Evolutionary conservation across 2,888 invertebrate species (phyloP).

Genomic region (Sphaerophoria rueppellii): DNA sequence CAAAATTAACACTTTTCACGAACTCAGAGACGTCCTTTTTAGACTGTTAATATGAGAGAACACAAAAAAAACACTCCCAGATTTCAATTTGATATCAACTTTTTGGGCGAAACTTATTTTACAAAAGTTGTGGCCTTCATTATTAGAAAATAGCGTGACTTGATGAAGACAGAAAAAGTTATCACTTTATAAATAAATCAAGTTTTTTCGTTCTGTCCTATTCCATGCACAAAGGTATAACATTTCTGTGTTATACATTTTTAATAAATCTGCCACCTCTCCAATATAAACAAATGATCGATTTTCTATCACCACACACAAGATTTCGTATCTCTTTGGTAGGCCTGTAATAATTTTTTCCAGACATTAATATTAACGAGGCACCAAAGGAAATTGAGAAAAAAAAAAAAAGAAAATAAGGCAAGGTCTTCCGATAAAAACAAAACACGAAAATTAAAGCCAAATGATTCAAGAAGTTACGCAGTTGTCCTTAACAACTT

Average conservation of each 20-base stretch:
- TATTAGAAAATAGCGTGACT: constrained; percentile 37
- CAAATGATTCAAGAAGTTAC: constrained; percentile 26
- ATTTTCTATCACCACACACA: too few relatives aligned
- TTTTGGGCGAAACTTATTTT: constrained; percentile 42
- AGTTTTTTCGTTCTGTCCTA: constrained; percentile 20
- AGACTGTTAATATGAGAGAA: constrained; percentile 23
- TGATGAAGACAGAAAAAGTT: constrained; percentile 37
- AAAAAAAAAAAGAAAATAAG: too few relatives aligned
- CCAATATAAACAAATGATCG: too few relatives aligned
- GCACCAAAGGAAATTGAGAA: too few relatives aligned
- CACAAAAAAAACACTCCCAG: constrained; percentile 29
- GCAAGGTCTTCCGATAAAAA: constrained; percentile 1
- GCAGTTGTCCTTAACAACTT: constrained; percentile 11
- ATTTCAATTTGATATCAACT: background rate
- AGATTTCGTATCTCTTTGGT: too few relatives aligned
- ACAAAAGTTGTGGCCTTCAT: constrained; percentile 43
- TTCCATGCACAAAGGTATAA: constrained; percentile 20
- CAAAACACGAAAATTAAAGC: background rate
- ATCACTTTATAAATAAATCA: constrained; percentile 58
- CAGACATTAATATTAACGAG: constrained; percentile 15
- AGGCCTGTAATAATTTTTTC: background rate
- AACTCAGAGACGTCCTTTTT: background rate
- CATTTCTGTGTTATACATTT: constrained; percentile 34
- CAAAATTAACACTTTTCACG: background rate
- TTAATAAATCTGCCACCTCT: background rate